Conservation (phyloP, 2,888 invertebrate species). For the Nebria brevicollis region DNA sequence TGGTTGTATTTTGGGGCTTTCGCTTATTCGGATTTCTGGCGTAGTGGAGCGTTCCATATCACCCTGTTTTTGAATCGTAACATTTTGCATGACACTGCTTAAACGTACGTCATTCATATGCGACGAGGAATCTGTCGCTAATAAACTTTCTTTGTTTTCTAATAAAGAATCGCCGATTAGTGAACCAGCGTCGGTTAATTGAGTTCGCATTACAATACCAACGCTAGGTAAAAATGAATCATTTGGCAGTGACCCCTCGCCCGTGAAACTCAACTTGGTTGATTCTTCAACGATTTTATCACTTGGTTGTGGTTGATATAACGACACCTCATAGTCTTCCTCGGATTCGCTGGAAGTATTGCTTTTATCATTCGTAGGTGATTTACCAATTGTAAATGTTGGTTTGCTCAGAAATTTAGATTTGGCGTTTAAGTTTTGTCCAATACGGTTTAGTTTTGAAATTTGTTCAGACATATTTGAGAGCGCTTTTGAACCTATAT, state of each 20-base stretch:
- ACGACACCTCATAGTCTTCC: constrained; percentile 73
- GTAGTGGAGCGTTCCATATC: constrained; percentile 62
- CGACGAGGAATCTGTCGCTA: constrained; percentile 54
- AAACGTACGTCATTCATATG: constrained; percentile 61
- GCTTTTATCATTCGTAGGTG: constrained; percentile 61
- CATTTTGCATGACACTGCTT: constrained; percentile 61
- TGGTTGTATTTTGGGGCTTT: constrained; percentile 63
- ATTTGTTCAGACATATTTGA: constrained; percentile 89
- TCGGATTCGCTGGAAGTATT: constrained; percentile 73
- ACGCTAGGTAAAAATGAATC: constrained; percentile 71
- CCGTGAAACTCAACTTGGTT: constrained; percentile 30
- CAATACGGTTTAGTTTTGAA: constrained; percentile 81
- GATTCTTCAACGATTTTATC: constrained; percentile 53
- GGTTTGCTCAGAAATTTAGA: constrained; percentile 59
- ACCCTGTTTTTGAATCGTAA: constrained; percentile 53
- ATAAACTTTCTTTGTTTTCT: constrained; percentile 59
- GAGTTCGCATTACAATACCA: constrained; percentile 70
- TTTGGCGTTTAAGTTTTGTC: constrained; percentile 72
- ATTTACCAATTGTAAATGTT: constrained; percentile 67
- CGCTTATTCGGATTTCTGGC: constrained; percentile 72
- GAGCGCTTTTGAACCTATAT: constrained; percentile 82
- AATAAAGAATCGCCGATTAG: constrained; percentile 49
- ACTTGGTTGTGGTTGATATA: constrained; percentile 61
- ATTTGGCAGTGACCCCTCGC: constrained; percentile 38
- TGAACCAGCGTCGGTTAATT: constrained; percentile 28